A percentile compares a stretch with the other conserved stretches of the same genome.
These are phyloP conservation scores for Cossypha heuglini DNA, from an alignment of 2,797 vertebrate genomes.

Conservation along the genomic window DNA sequence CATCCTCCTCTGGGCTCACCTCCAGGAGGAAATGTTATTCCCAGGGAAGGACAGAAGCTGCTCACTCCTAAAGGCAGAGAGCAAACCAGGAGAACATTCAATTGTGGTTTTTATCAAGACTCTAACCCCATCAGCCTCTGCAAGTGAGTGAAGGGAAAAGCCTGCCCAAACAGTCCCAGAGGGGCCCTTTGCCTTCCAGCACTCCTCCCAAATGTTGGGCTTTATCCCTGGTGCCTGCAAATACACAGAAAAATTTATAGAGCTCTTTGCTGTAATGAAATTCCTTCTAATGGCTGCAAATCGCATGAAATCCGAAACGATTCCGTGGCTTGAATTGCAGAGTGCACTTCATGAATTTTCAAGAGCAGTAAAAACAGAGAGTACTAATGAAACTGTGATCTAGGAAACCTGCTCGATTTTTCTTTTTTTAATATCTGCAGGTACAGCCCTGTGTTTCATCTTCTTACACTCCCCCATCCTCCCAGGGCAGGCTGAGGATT, in stretches of 20 bases:
- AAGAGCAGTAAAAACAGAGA: slow-evolving; percentile 14
- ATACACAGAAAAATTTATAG: background rate
- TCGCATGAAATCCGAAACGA: background rate
- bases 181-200: background rate
- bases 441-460: background rate
- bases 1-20: background rate
- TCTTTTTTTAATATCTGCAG: background rate
- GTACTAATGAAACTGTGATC: background rate
- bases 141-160: background rate
- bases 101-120: background rate
- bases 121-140: background rate
- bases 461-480: background rate
- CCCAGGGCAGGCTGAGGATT: background rate
- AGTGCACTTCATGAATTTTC: slow-evolving; percentile 5
- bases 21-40: background rate
- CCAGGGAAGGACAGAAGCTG: background rate
- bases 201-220: background rate
- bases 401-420: background rate
- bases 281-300: slow-evolving; percentile 20
- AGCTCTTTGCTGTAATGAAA: background rate
- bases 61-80: background rate
- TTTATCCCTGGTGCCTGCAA: background rate
- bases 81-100: background rate
- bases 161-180: background rate
- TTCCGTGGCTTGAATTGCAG: background rate